Base-by-base conservation (phyloP, 2,888 invertebrate genomes). In the Nasonovia ribisnigri region DNA sequence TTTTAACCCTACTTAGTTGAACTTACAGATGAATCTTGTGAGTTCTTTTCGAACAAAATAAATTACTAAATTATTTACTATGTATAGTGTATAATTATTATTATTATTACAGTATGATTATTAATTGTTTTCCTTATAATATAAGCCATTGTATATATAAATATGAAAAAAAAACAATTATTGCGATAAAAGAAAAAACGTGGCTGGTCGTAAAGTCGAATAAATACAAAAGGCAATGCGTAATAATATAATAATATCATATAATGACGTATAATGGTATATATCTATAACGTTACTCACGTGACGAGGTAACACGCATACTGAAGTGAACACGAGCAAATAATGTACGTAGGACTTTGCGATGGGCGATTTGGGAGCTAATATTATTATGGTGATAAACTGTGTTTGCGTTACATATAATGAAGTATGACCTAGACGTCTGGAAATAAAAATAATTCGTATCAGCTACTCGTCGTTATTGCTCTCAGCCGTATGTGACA, bases 1-100 rank as follows among this genome's bases (percentile, higher is more conserved):
- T 67, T n/a, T 84, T 84, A 84, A 57, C 29, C 24, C 42, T 84
- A 43, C 84, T 84, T 84, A 43, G 54, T 2, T 84, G 43, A 84
- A 91, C 84, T 91, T 91, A 5, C 43, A 54, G 43, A 84, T 91
- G 54, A 13, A 84, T 57, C n/a, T 77, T 1, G 29, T 43, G 84
- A 54, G 43, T 42, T 29, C 29, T 84, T 84, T 54, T 43, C 29
- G 54, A 84, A 91, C 20, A 36, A 84, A 91, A 29, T 67, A 77
- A 90, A 54, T 88, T 16, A 36, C 20, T 20, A 36, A 51, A n/a
- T 88, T 13, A n/a, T 51, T 57, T 29, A 77, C 36, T 77, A 20
- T 77, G 20, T 77, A 77, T 20, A 20, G 36, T 77, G 8, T 77
- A 36, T 3, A 36, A 36, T 36, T 36, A 36, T 36, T 36, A 77